Percentiles rank a stretch among this genome's conserved stretches.
Evolutionary conservation across 1,140 invertebrate species (phyloP).

Genomic region (Gryllus bimaculatus): DNA sequence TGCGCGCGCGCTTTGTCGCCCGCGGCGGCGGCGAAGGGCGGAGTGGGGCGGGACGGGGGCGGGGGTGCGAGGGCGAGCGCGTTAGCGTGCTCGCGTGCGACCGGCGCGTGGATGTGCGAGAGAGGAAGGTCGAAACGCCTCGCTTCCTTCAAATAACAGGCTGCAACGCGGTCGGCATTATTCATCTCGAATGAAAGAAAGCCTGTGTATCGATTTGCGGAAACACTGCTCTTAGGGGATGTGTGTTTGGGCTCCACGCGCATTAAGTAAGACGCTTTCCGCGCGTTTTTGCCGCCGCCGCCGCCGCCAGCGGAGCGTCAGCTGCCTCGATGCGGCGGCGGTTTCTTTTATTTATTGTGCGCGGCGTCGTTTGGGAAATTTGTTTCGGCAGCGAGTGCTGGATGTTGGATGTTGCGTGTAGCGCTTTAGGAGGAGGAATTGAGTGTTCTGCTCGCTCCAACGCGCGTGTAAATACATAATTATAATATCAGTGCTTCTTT

Average conservation of each 20-base stretch:
- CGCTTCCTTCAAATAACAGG: background rate
- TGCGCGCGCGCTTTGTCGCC: background rate
- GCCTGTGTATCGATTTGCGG: background rate
- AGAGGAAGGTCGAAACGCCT: background rate
- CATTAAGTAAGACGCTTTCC: constrained; percentile 1
- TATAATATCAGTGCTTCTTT: no score
- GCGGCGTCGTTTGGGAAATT: no score
- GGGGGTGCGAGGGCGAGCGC: background rate
- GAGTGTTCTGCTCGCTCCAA: no score
- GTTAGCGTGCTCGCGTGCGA: background rate
- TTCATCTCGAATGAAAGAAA: background rate
- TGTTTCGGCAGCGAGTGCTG: no score
- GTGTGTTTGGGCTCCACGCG: background rate
- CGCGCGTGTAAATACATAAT: no score
- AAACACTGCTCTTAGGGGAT: background rate
- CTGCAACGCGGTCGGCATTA: background rate
- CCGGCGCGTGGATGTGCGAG: background rate
- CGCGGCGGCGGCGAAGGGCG: no score
- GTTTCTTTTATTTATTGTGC: no score
- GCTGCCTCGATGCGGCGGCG: background rate
- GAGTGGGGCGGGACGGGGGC: no score
- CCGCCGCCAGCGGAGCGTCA: background rate
- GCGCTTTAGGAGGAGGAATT: no score
- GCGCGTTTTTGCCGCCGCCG: background rate
- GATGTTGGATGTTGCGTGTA: no score